Evolutionary conservation across 2,797 vertebrate species (phyloP), one percentile per base, ranked within the genome.

Genomic region (Sebastes taczanowskii): DNA sequence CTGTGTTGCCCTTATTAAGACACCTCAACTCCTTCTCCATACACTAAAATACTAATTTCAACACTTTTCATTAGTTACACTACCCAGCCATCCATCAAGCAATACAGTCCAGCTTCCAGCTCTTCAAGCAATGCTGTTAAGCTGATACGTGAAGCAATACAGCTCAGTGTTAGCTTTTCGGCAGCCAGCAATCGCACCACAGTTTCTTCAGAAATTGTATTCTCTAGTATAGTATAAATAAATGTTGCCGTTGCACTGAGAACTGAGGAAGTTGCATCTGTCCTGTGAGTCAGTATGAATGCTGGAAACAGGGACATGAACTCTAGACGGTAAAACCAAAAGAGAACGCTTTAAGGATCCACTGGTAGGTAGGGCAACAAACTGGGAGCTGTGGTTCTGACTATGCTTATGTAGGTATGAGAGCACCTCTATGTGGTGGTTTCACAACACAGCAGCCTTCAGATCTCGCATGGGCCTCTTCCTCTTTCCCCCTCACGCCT

Each of bases 391-490:
- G 61, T 76, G 78, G 81, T 76, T 66, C 13, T 71, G 66, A 56
- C 65, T 62, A 5, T 65, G 71, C 67, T 74, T 6, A 22, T 70
- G 59, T 42, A 11, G 79, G 69, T 53, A 11, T 52, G 72, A 81
- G 62, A 86, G 82, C 81, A 34, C 85, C 83, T 69, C 77, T 38
- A 7, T 84, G 86, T 92, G 92, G 88, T 81, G 69, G 66, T 66
- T 86, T 83, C 59, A 68, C 81, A 76, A 67, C 71, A 83, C 72
- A 73, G 66, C 89, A 88, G 72, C 86, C 77, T 71, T 86, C 81
- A 78, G 76, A 90, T 82, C 82, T 77, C 90, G 94, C 94, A 95
- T 92, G 94, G 89, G 74, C 82, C 62, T 68, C 63, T 59, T 64
- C 56, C 25, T 67, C 38, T 22, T 60, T 10, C 35, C 20, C 27